These are phyloP conservation scores for Elephantulus edwardii DNA, from an alignment of 2,113 vertebrate species.

Conservation along the genomic window DNA sequence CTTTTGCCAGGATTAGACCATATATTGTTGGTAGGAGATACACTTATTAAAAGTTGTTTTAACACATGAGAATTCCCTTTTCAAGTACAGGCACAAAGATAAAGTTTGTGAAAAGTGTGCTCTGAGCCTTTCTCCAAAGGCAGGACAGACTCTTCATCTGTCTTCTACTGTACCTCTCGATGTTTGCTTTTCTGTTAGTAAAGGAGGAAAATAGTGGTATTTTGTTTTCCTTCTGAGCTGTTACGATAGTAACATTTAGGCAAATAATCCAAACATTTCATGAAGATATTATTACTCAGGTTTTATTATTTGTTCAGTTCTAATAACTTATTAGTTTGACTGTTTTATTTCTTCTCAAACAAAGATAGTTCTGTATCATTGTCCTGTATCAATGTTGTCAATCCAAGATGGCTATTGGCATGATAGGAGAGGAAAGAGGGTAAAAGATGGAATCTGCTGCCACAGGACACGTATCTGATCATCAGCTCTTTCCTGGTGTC, in stretches of 20 bases:
- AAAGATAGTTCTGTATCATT: not conserved
- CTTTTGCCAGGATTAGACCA: conserved; percentile 1
- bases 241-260: conserved; percentile 4
- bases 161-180: not conserved
- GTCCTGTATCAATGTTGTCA: not conserved
- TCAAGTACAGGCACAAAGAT: too few relatives aligned
- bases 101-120: too few relatives aligned
- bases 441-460: not conserved
- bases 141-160: not conserved
- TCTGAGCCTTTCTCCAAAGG: conserved; percentile 10
- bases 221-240: conserved; percentile 30
- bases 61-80: conserved; percentile 44
- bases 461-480: not conserved
- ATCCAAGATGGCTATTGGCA: not conserved
- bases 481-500: not conserved
- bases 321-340: conserved; percentile 39
- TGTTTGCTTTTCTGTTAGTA: conserved; percentile 35
- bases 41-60: not conserved
- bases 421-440: not conserved
- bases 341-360: conserved; percentile 47
- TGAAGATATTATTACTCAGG: conserved; percentile 53
- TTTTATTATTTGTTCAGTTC: conserved; percentile 62
- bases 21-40: not conserved
- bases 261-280: conserved; percentile 46
- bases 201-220: conserved; percentile 23